A percentile compares a stretch with the other conserved stretches of the same genome.
Conservation (phyloP, 1,140 invertebrate genomes). For the Penaeus chinensis region DNA sequence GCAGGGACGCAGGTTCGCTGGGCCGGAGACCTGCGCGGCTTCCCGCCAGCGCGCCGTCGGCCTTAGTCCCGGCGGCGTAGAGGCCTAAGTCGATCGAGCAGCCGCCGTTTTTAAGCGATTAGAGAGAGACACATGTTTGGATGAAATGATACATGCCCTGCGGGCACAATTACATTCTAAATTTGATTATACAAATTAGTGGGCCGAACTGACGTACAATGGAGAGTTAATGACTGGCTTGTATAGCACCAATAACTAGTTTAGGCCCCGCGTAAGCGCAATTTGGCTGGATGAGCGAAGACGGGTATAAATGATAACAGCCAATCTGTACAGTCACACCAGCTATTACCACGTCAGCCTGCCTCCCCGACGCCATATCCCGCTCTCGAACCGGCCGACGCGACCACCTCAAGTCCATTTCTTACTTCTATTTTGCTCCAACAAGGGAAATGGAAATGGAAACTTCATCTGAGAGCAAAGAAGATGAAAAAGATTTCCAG, state of each 20-base stretch:
- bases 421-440: too few species aligned
- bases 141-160: constrained; percentile 48
- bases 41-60: too few species aligned
- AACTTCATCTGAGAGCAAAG: too few species aligned
- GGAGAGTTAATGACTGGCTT: constrained; percentile 22
- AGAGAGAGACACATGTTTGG: constrained; percentile 31
- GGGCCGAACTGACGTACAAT: constrained; percentile 8
- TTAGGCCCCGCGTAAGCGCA: constrained; percentile 1
- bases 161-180: constrained; percentile 55
- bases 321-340: constrained; percentile 32
- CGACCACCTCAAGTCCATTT: too few species aligned
- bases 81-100: background rate
- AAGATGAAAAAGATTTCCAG: too few species aligned
- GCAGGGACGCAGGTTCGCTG: too few species aligned
- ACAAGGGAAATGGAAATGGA: too few species aligned
- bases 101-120: background rate
- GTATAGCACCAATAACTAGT: constrained; percentile 16
- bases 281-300: constrained; percentile 31
- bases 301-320: constrained; percentile 48
- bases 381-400: too few species aligned
- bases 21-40: too few species aligned
- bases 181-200: constrained; percentile 53
- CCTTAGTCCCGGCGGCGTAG: too few species aligned
- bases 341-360: constrained; percentile 29
- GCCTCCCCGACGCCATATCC: background rate